Evolutionary conservation across 2,113 vertebrate species (phyloP).

Genomic region (Empidonax traillii): DNA sequence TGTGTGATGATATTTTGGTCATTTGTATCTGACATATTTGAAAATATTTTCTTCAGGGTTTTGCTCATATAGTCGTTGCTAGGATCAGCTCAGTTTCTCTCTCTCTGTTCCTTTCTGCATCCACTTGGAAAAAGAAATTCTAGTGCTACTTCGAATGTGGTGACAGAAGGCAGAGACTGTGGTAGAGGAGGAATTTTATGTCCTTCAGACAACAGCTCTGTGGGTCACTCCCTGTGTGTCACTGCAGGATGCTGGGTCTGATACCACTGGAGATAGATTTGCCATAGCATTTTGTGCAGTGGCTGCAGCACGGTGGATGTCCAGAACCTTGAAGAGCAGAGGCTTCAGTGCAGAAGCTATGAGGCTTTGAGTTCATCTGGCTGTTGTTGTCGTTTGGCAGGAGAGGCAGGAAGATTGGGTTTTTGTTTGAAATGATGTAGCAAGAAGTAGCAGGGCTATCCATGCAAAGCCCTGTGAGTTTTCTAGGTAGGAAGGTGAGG

Average conservation of each 20-base stretch:
- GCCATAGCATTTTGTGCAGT: not conserved
- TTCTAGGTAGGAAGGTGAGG: not conserved
- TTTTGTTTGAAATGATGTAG: not conserved
- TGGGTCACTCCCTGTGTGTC: not conserved
- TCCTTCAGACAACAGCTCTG: not conserved
- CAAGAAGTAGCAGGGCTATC: not conserved
- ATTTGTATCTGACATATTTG: not conserved
- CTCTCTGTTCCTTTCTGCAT: not conserved
- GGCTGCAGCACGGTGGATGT: not conserved
- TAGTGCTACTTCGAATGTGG: not conserved
- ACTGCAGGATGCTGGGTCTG: not conserved
- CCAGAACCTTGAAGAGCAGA: not conserved
- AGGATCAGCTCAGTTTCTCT: not conserved
- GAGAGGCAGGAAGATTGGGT: not conserved
- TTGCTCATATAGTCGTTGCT: not conserved
- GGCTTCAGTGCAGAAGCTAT: not conserved
- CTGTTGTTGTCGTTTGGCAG: not conserved
- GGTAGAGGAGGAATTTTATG: not conserved
- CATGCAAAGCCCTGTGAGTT: not conserved
- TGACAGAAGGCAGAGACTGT: not conserved
- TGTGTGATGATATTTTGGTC: not conserved
- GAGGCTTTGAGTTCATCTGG: not conserved
- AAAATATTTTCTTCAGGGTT: constrained; percentile 8
- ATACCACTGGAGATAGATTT: not conserved
- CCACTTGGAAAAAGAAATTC: not conserved